Evolutionary conservation across 2,888 invertebrate genomes (phyloP).

Genomic region (Thelaira solivaga): DNA sequence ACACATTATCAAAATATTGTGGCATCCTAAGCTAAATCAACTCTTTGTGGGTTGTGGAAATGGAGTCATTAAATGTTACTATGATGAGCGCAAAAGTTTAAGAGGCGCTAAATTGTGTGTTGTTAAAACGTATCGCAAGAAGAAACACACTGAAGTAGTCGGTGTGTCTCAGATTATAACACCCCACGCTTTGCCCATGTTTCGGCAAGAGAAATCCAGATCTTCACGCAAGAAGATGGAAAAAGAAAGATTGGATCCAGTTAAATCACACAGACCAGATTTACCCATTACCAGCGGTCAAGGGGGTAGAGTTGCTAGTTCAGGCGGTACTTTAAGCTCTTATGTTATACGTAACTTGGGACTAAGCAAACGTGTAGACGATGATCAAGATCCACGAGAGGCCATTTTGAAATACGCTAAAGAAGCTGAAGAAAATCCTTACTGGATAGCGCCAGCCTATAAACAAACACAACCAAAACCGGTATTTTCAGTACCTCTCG

Average conservation of each 20-base stretch:
- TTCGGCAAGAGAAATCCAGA: slow-evolving; percentile 92
- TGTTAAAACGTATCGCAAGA: slow-evolving; percentile 87
- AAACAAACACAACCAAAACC: slow-evolving; percentile 91
- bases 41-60: slow-evolving; percentile 95
- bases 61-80: slow-evolving; percentile 92
- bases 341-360: slow-evolving; percentile 97
- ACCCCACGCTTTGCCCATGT: slow-evolving; percentile 96
- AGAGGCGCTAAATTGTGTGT: slow-evolving; percentile 95
- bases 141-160: slow-evolving; percentile 90
- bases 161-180: slow-evolving; percentile 96
- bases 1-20: slow-evolving; percentile 90
- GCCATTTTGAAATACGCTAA: slow-evolving; percentile 96
- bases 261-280: slow-evolving; percentile 89
- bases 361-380: slow-evolving; percentile 92
- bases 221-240: slow-evolving; percentile 94
- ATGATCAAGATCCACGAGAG: slow-evolving; percentile 95
- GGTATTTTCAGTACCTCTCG: slow-evolving; percentile 81
- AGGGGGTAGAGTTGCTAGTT: slow-evolving; percentile 95
- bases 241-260: slow-evolving; percentile 91
- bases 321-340: slow-evolving; percentile 94
- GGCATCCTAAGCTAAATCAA: slow-evolving; percentile 99
- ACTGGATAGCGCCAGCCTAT: slow-evolving; percentile 96
- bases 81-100: slow-evolving; percentile 90
- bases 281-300: slow-evolving; percentile 92
- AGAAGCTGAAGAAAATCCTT: slow-evolving; percentile 96